Evolutionary conservation across 2,797 vertebrate genomes (phyloP), one percentile per base, ranked within the genome.

Genomic region (Oryzias dopingdopingensis): DNA sequence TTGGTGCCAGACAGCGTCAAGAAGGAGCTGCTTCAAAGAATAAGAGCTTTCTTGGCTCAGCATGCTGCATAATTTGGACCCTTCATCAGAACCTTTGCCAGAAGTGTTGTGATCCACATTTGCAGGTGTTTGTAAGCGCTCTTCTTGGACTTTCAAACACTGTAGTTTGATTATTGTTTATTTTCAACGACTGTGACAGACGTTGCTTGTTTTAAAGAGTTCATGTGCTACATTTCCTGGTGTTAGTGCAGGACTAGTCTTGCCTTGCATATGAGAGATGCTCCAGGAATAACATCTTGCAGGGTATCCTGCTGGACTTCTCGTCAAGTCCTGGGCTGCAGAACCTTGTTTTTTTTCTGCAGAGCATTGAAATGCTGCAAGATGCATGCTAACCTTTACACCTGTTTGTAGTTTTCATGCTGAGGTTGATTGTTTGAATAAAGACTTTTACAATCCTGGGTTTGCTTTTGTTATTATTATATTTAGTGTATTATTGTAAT

Each of bases 1-100:
- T 91, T 97, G 90, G 96, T 98, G 73, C 97, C 97, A 70, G 97
- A 99, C 90, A 98, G 96, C 46, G 96, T 99, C 77, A 99, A 99
- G 90, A 99, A 98, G 77, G 97, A 98, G 66, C 95, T 99, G 63
- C 91, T 99, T 63, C 96, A 97, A 78, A 96, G 95, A 94, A 99
- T 99, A 93, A 93, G 96, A 90, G 92, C 93, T 54, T 99, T 99
- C 83, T 92, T 99, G 58, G 92, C 95, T 62, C 96, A 99, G 79
- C 95, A 98, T 72, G 93, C 96, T 76, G 93, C 94, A 74, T 92
- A 70, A 86, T 32, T 44, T 15, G 8, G 3, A 13, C 42, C 14
- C 52, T 43, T 60, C 42, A 14, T 42, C 14, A 42, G 15, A 63
- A 47, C 56, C 52, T 22, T 48, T 52, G 47, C 58, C 62, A 68